phyloP scores from a whole-genome alignment of 2,113 vertebrate species.

The Bubo scandiacus region DNA sequence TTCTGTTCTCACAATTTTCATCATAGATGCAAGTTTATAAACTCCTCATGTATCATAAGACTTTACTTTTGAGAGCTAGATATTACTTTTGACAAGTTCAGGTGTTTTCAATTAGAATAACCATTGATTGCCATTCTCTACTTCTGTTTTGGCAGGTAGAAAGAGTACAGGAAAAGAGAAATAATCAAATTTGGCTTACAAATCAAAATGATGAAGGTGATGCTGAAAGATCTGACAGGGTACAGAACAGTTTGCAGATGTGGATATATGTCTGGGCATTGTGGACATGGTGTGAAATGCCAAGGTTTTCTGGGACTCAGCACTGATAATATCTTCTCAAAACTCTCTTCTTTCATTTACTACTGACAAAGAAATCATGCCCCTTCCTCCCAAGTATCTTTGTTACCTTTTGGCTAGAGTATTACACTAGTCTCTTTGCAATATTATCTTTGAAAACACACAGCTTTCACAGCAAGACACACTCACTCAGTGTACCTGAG shows the following conservation, averaged over 20 bases:
- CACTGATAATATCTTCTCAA: neutral
- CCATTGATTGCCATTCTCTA: neutral
- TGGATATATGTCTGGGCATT: neutral
- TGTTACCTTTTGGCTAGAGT: neutral
- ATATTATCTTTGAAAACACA: neutral
- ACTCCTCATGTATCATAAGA: neutral
- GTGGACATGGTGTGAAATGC: neutral
- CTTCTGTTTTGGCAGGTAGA: neutral
- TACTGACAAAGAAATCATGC: neutral
- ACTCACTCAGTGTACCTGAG: neutral
- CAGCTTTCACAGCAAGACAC: neutral
- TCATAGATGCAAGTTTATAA: neutral
- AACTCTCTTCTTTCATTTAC: neutral
- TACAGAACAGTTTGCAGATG: neutral
- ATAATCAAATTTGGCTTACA: neutral
- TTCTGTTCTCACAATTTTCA: neutral
- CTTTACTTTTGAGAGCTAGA: neutral
- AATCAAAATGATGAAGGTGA: neutral
- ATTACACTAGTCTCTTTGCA: neutral
- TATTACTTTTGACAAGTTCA: neutral
- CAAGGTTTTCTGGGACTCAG: neutral
- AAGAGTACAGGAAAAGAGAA: neutral
- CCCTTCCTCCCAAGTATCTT: neutral
- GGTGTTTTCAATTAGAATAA: neutral
- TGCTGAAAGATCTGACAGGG: neutral